A percentile compares a stretch with the other conserved stretches of the same genome.
Conservation (phyloP, 1,140 invertebrate species). For the Bombus fervidus region DNA sequence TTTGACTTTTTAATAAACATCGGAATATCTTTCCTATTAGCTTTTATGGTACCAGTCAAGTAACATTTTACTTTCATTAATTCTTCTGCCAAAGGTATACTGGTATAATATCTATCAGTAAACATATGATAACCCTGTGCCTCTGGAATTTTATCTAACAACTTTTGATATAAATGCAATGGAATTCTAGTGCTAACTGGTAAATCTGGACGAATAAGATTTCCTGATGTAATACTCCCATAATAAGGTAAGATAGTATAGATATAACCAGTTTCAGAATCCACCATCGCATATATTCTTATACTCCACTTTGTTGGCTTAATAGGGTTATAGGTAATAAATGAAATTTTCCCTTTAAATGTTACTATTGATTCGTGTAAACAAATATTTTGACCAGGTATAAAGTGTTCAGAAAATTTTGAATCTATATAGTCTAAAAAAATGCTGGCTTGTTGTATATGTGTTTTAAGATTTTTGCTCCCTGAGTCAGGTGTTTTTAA, state of each 20-base stretch:
- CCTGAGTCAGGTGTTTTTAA: slow-evolving; percentile 23
- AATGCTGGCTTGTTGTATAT: slow-evolving; percentile 16
- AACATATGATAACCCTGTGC: slow-evolving; percentile 36
- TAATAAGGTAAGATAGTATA: slow-evolving; percentile 38
- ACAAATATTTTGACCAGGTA: slow-evolving; percentile 16
- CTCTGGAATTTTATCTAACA: slow-evolving; percentile 18
- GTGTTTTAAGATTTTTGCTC: slow-evolving; percentile 10
- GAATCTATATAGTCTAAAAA: slow-evolving; percentile 19
- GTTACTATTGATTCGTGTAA: slow-evolving; percentile 28
- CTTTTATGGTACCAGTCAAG: slow-evolving; percentile 54
- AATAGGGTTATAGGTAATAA: slow-evolving; percentile 38
- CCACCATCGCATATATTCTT: slow-evolving; percentile 53
- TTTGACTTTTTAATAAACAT: slow-evolving; percentile 42
- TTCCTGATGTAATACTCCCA: slow-evolving; percentile 45
- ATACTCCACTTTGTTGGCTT: slow-evolving; percentile 59
- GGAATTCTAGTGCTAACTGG: slow-evolving; percentile 24
- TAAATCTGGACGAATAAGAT: slow-evolving; percentile 42
- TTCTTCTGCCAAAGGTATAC: slow-evolving; percentile 51
- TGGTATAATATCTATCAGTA: slow-evolving; percentile 55
- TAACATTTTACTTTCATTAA: slow-evolving; percentile 59
- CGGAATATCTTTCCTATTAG: slow-evolving; percentile 56
- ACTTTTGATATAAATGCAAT: slow-evolving; percentile 25
- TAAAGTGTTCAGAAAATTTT: slow-evolving; percentile 41
- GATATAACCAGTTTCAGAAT: slow-evolving; percentile 55
- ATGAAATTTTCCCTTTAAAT: slow-evolving; percentile 36